These are phyloP conservation scores for Hermetia illucens DNA, from an alignment of 1,140 invertebrate species.

Conservation along the genomic window DNA sequence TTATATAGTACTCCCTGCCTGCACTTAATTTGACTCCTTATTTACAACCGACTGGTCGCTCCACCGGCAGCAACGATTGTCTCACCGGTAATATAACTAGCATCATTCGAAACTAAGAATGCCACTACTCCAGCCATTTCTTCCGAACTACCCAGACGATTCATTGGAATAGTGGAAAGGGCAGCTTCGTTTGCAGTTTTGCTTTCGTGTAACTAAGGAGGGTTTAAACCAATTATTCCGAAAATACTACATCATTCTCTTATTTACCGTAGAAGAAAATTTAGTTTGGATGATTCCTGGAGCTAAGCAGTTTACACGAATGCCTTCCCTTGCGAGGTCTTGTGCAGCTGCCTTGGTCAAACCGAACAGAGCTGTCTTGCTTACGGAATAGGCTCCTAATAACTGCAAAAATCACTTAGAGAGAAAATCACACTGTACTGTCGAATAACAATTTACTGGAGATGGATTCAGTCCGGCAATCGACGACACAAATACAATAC, in stretches of 20 bases:
- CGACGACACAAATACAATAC: slow-evolving; percentile 79
- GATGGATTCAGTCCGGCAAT: slow-evolving; percentile 78
- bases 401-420: slow-evolving; percentile 49
- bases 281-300: slow-evolving; percentile 86
- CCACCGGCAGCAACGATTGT: slow-evolving; percentile 74
- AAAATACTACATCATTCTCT: no score
- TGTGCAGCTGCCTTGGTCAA: slow-evolving; percentile 68
- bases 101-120: slow-evolving; percentile 83
- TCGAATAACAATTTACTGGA: slow-evolving; percentile 5
- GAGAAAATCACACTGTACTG: slow-evolving; percentile 16
- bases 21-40: no score
- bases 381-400: slow-evolving; percentile 83
- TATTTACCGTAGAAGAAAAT: slow-evolving; percentile 68
- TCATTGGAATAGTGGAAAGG: slow-evolving; percentile 31
- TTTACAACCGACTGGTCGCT: slow-evolving; percentile 47
- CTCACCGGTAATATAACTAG: slow-evolving; percentile 89
- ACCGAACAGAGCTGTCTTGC: slow-evolving; percentile 85
- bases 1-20: no score
- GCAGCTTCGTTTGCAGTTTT: slow-evolving; percentile 33
- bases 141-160: slow-evolving; percentile 47
- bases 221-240: no score
- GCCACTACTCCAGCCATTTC: slow-evolving; percentile 77
- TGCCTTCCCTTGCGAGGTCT: slow-evolving; percentile 60
- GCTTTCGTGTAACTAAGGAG: slow-evolving; percentile 20
- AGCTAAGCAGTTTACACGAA: slow-evolving; percentile 85